phyloP scores from a whole-genome alignment of 2,113 vertebrate species.

The Andinoacara biseriatus region DNA sequence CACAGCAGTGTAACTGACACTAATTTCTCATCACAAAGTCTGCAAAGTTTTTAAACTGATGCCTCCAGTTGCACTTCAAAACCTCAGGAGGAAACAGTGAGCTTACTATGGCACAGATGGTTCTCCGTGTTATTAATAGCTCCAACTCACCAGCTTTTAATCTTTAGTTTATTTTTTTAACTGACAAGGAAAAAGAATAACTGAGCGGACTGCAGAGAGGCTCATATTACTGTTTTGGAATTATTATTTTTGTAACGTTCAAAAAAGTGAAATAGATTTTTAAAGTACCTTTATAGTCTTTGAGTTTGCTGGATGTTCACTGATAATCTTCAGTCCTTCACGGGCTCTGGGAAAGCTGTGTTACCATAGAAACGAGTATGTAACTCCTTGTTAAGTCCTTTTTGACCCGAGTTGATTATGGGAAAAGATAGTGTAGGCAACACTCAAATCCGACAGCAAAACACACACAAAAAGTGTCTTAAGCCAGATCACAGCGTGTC shows the following conservation, averaged over 20 bases:
- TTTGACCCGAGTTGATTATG: conserved; percentile 29
- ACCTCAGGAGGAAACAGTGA: background rate
- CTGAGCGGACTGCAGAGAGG: background rate
- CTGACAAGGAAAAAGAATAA: background rate
- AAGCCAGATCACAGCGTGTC: conserved; percentile 46
- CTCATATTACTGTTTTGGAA: background rate
- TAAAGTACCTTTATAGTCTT: conserved; percentile 54
- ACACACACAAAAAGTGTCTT: conserved; percentile 1
- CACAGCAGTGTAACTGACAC: background rate
- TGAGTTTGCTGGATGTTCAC: conserved; percentile 46
- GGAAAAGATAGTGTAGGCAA: conserved; percentile 33
- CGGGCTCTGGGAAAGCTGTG: conserved; percentile 28
- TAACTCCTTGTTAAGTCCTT: conserved; percentile 57
- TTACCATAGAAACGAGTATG: conserved; percentile 67
- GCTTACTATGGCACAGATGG: background rate
- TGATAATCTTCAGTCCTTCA: conserved; percentile 58
- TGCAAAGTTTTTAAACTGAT: background rate
- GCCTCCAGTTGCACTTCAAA: background rate
- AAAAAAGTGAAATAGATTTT: conserved; percentile 38
- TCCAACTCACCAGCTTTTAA: background rate
- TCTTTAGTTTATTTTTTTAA: background rate
- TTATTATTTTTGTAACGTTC: conserved; percentile 34
- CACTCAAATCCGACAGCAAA: conserved; percentile 23
- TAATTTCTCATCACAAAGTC: background rate
- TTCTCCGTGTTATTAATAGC: background rate